Conservation (phyloP, 1,140 invertebrate species). For the Oryctes rhinoceros region DNA sequence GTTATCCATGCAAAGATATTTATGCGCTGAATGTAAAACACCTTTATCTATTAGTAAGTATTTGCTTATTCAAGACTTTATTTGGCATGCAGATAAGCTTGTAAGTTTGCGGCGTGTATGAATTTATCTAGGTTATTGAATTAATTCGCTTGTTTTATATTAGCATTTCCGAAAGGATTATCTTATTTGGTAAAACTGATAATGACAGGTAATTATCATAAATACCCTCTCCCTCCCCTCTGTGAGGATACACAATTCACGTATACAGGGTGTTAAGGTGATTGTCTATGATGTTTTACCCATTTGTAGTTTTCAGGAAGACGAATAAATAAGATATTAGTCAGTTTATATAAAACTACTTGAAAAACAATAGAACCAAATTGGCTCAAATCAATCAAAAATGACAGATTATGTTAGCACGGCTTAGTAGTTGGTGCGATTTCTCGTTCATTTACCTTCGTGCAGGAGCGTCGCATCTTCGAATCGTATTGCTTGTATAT, state of each 20-base stretch:
- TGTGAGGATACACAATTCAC: background rate
- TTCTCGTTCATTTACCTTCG: no score
- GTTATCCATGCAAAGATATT: conserved; percentile 77
- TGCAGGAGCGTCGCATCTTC: no score
- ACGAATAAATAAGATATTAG: no score
- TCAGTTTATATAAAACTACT: no score
- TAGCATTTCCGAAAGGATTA: conserved; percentile 60
- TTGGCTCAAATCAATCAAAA: no score
- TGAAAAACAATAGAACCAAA: no score
- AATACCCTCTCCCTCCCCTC: background rate
- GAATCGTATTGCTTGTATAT: no score
- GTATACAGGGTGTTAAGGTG: background rate
- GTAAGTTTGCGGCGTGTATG: background rate
- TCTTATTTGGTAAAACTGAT: conserved; percentile 56
- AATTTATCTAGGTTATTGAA: background rate
- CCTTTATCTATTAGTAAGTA: conserved; percentile 79
- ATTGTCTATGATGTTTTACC: no score
- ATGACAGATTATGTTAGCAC: no score
- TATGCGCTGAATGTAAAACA: conserved; percentile 81
- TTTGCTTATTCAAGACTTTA: background rate
- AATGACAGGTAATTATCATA: conserved; percentile 55
- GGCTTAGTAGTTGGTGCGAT: no score
- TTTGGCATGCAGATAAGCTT: background rate
- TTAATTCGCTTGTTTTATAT: conserved; percentile 39
- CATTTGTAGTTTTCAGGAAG: no score